phyloP scores from a whole-genome alignment of 2,888 invertebrate species.

The Amaurobius ferox region DNA sequence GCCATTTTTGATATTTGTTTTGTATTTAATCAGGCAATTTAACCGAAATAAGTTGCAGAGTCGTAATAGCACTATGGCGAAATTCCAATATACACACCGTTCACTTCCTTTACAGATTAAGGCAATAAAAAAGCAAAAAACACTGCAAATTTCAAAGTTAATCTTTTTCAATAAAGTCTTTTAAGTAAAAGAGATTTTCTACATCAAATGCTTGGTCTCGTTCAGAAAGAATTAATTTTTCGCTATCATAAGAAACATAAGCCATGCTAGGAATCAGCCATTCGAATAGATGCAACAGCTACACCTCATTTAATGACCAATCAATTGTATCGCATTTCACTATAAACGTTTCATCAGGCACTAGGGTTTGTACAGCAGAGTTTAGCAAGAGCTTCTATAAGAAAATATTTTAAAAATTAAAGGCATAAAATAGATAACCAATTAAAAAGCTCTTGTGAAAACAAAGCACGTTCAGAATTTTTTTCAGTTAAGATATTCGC shows the following conservation, averaged over 20 bases:
- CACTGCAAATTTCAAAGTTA: background rate
- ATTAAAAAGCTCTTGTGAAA: slow-evolving; percentile 55
- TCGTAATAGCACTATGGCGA: too few species aligned
- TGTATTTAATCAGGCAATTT: too few species aligned
- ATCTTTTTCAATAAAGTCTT: too few species aligned
- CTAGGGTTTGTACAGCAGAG: background rate
- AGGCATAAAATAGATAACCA: slow-evolving; percentile 1
- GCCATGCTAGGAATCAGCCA: slow-evolving; percentile 65
- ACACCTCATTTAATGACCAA: slow-evolving; percentile 53
- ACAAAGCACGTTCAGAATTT: slow-evolving; percentile 66
- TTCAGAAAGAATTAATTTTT: slow-evolving; percentile 41
- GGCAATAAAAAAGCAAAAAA: background rate
- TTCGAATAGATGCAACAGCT: slow-evolving; percentile 63
- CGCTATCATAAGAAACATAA: slow-evolving; percentile 47
- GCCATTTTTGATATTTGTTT: too few species aligned
- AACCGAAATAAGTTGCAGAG: too few species aligned
- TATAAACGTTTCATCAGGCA: background rate
- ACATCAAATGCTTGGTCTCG: slow-evolving; percentile 20
- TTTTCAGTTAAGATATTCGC: slow-evolving; percentile 17
- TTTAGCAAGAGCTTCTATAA: background rate
- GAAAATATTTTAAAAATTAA: background rate
- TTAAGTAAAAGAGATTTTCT: background rate
- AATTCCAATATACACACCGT: too few species aligned
- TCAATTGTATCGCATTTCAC: background rate
- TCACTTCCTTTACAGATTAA: too few species aligned